Percentiles rank a stretch among this genome's conserved stretches.
Conservation (phyloP, 2,888 invertebrate species). For the Coelogynopora nodosa region DNA sequence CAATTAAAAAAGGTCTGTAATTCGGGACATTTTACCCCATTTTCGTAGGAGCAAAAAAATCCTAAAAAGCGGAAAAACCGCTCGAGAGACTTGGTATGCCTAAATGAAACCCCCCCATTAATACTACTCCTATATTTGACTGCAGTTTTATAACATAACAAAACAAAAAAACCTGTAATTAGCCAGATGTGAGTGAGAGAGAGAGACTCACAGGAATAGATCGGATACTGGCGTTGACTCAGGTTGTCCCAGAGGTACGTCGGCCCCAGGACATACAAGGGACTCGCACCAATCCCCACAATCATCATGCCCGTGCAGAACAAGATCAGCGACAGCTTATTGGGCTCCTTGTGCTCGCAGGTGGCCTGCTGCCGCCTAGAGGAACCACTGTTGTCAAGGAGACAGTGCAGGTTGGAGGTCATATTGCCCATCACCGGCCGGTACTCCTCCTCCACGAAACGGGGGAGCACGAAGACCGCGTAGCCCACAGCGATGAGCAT, state of each 20-base stretch:
- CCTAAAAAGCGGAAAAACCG: no score
- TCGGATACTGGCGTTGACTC: constrained; percentile 43
- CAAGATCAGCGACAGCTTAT: constrained; percentile 46
- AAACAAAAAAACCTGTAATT: no score
- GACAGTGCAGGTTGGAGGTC: not conserved
- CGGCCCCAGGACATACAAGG: constrained; percentile 49
- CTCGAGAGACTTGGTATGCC: no score
- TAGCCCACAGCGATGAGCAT: constrained; percentile 48
- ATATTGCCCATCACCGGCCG: not conserved
- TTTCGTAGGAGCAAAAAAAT: no score
- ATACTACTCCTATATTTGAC: no score
- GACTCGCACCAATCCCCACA: constrained; percentile 48
- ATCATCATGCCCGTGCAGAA: constrained; percentile 47
- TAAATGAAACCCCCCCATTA: no score
- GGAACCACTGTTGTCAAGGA: not conserved
- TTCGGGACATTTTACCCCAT: no score
- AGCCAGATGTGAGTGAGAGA: no score
- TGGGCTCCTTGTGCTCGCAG: not conserved
- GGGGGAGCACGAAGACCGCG: constrained; percentile 47
- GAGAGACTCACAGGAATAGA: constrained; percentile 48
- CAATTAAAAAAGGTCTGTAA: no score
- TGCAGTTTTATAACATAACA: no score
- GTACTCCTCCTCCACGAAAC: constrained; percentile 46
- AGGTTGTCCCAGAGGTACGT: constrained; percentile 50
- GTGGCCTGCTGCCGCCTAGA: not conserved